Evolutionary conservation across 2,888 invertebrate genomes (phyloP).

Genomic region (Drosophila lacicola): DNA sequence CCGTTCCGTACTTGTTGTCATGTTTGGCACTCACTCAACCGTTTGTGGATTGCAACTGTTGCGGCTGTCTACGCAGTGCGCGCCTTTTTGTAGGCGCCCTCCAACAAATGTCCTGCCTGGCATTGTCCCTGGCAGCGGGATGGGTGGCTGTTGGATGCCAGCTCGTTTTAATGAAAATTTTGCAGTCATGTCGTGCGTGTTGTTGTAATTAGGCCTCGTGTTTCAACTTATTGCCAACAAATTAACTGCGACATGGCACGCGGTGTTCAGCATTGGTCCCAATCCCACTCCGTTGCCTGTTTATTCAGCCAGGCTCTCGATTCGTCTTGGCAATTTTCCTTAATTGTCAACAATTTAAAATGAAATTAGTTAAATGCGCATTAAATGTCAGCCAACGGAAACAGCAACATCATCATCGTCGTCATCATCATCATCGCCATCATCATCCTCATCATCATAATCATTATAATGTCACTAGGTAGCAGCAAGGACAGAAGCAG

Average conservation of each 20-base stretch:
- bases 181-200: conserved; percentile 78
- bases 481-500: conserved; percentile 27
- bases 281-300: background rate
- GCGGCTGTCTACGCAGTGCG: conserved; percentile 49
- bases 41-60: conserved; percentile 76
- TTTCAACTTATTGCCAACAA: conserved; percentile 83
- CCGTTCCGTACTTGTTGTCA: conserved; percentile 30
- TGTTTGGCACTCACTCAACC: conserved; percentile 59
- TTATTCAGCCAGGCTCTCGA: conserved; percentile 36
- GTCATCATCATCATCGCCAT: conserved; percentile 16
- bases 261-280: conserved; percentile 56
- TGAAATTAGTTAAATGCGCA: conserved; percentile 80
- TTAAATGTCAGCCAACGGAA: conserved; percentile 77
- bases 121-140: conserved; percentile 24
- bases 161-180: conserved; percentile 81
- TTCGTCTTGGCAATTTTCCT: conserved; percentile 80
- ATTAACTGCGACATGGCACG: conserved; percentile 83
- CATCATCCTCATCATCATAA: conserved; percentile 23
- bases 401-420: conserved; percentile 65
- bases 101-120: conserved; percentile 27
- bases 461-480: conserved; percentile 4
- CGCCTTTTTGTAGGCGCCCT: conserved; percentile 57
- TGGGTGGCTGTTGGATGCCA: conserved; percentile 7
- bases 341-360: conserved; percentile 82
- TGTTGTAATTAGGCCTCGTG: conserved; percentile 81